phyloP scores from a whole-genome alignment of 2,113 vertebrate genomes.

The Ictidomys tridecemlineatus region DNA sequence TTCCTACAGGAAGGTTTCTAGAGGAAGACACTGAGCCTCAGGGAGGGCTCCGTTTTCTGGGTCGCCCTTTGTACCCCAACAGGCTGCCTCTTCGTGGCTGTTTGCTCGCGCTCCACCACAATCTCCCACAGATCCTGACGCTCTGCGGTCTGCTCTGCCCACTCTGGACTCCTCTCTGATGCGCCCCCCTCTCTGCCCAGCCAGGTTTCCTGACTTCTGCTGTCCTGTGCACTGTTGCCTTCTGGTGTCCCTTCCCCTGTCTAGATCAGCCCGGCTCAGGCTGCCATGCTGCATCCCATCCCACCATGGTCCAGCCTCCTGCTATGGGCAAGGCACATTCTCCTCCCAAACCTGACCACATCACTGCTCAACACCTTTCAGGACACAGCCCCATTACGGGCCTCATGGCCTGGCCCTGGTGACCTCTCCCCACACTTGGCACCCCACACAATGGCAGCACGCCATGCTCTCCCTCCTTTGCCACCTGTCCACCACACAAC shows the following conservation, averaged over 20 bases:
- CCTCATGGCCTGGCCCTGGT: fast-evolving
- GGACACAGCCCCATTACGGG: background rate
- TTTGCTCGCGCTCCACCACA: background rate
- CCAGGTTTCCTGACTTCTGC: background rate
- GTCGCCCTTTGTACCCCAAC: background rate
- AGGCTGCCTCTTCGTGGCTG: background rate
- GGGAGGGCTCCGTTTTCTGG: background rate
- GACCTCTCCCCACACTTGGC: background rate
- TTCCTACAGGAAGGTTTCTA: background rate
- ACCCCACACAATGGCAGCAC: fast-evolving
- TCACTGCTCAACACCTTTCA: background rate
- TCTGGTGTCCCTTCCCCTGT: background rate
- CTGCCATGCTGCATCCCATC: background rate
- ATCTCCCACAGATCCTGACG: background rate
- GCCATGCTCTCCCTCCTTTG: background rate
- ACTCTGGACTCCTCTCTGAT: too few species aligned
- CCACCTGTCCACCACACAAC: background rate
- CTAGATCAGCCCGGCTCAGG: background rate
- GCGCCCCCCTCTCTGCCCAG: background rate
- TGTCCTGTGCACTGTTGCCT: background rate
- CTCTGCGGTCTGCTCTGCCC: background rate
- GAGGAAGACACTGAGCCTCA: background rate
- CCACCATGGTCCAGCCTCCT: background rate
- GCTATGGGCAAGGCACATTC: fast-evolving
- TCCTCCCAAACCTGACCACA: background rate